Conservation (phyloP, 2,888 invertebrate genomes). For the Synergus japonicus region DNA sequence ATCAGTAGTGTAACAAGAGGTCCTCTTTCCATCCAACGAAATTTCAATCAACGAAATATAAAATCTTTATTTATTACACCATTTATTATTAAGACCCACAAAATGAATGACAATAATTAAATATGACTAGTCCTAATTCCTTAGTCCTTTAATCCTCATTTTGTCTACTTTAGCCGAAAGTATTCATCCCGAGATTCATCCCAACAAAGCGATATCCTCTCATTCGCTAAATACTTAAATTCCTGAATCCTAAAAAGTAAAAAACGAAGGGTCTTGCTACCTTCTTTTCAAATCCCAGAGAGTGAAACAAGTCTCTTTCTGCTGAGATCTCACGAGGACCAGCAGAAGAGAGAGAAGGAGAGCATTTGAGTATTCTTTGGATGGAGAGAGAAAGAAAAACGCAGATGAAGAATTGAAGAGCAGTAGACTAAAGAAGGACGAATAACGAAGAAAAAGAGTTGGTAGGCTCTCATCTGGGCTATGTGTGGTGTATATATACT, state of each 20-base stretch:
- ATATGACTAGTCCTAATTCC: neutral
- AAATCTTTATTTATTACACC: no score
- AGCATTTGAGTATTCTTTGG: neutral
- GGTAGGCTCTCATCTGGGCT: slow-evolving; percentile 14
- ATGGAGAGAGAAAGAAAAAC: neutral
- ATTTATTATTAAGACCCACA: no score
- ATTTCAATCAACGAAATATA: neutral
- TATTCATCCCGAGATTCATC: neutral
- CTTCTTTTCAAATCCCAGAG: neutral
- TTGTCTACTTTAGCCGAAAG: neutral
- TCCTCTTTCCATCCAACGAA: neutral
- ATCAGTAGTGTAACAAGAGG: neutral
- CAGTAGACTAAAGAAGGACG: slow-evolving; percentile 29
- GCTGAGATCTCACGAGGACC: slow-evolving; percentile 2
- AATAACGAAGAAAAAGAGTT: slow-evolving; percentile 49
- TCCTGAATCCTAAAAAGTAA: slow-evolving; percentile 9
- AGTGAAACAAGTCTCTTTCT: slow-evolving; percentile 20
- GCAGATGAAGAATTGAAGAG: slow-evolving; percentile 29
- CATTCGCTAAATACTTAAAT: slow-evolving; percentile 18
- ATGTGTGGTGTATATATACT: neutral
- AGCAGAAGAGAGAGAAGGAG: slow-evolving; percentile 3
- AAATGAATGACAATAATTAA: no score
- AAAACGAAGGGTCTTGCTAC: slow-evolving; percentile 20
- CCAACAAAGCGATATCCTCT: slow-evolving; percentile 15
- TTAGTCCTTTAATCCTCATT: neutral